phyloP scores from a whole-genome alignment of 2,113 vertebrate genomes.

The Peromyscus leucopus region DNA sequence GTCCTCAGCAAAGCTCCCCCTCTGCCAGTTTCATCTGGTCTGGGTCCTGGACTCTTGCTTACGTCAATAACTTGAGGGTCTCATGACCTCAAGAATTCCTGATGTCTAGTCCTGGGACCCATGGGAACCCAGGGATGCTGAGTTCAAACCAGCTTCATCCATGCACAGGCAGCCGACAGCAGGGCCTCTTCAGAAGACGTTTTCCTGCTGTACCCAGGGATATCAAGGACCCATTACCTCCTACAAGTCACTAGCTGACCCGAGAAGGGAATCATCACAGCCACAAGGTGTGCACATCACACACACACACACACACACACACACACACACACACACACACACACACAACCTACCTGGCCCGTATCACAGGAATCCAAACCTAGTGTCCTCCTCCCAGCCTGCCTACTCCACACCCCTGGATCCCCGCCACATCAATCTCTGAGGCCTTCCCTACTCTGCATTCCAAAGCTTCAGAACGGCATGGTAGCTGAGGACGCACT shows the following conservation, averaged over 20 bases:
- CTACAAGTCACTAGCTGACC: background rate
- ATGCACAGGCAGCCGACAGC: background rate
- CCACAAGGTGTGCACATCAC: background rate
- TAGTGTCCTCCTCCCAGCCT: background rate
- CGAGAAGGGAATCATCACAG: background rate
- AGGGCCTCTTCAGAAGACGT: background rate
- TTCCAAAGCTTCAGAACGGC: background rate
- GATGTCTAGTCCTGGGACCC: background rate
- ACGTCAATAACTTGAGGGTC: background rate
- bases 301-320: background rate
- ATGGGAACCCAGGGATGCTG: background rate
- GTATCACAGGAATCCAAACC: background rate
- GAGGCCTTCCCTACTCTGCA: accelerated
- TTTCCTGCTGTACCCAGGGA: background rate
- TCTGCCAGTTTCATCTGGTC: background rate
- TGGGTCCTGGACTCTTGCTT: background rate
- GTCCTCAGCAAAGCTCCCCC: background rate
- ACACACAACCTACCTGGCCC: background rate
- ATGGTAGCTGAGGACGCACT: background rate
- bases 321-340: background rate
- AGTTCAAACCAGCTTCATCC: background rate
- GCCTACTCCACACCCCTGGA: background rate
- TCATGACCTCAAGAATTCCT: too few species aligned
- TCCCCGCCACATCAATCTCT: background rate
- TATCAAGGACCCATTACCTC: background rate